phyloP scores from a whole-genome alignment of 2,797 vertebrate genomes.

The Hipposideros larvatus region DNA sequence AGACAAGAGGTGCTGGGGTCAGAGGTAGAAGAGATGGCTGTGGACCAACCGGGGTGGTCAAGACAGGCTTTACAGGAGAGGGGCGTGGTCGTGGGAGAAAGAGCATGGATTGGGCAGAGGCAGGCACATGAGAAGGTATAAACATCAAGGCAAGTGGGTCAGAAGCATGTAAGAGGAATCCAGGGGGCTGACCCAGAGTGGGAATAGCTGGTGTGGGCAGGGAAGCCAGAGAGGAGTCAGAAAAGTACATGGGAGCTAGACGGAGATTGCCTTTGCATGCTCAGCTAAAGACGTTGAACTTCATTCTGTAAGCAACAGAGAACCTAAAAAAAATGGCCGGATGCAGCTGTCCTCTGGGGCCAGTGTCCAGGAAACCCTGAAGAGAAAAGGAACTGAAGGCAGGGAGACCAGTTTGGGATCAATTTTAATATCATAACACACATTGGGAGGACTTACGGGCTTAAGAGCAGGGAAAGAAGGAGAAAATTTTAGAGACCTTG shows the following conservation, averaged over 20 bases:
- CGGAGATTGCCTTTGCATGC: fast-evolving
- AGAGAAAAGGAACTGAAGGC: background rate
- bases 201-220: fast-evolving
- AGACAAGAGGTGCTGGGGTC: background rate
- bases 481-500: background rate
- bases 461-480: background rate
- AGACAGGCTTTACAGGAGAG: background rate
- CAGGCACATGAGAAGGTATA: background rate
- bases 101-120: background rate
- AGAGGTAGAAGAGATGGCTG: background rate
- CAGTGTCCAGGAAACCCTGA: background rate
- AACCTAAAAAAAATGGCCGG: background rate
- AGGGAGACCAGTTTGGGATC: background rate
- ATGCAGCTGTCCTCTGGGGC: background rate
- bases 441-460: background rate
- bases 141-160: background rate
- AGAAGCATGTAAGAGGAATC: background rate
- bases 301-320: background rate
- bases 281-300: background rate
- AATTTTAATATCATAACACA: background rate
- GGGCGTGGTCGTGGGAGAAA: background rate
- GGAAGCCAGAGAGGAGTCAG: fast-evolving
- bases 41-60: background rate
- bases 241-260: background rate
- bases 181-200: background rate